Base-by-base conservation (phyloP, 37 sponge, comb jelly and placozoan genomes). In the Lycopodina hypogea region DNA sequence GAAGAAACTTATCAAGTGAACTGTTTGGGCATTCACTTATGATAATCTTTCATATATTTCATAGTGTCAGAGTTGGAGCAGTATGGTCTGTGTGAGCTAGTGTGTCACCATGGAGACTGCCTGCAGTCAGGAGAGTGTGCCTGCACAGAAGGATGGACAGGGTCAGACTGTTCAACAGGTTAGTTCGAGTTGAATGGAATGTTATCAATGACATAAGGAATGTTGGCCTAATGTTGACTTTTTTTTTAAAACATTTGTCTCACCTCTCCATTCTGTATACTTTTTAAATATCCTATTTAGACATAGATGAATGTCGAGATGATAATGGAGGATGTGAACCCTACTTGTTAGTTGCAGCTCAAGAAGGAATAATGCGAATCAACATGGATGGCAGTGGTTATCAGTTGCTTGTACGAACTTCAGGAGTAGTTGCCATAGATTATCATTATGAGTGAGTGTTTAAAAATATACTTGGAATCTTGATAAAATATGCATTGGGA, bases 241-340 rank as follows among this genome's bases (percentile, higher is more conserved):
- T 9, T 45, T 9, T 9, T 9, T 45, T 45, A n/a, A n/a, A n/a
- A n/a, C n/a, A n/a, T n/a, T n/a, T n/a, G n/a, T n/a, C n/a, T n/a
- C n/a, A n/a, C 48, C 48, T 9, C 9, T 9, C 48, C 48, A 45
- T 45, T 45, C 48, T 45, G 48, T 45, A n/a, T n/a, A n/a, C n/a
- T n/a, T n/a, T n/a, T n/a, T n/a, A n/a, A n/a, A n/a, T n/a, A n/a
- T n/a, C n/a, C n/a, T n/a, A n/a, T n/a, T n/a, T 68, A 90, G 90
- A 92, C 56, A 72, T 87, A 26, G 69, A 92, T 78, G 92, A 92
- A 69, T 92, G 92, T 83, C 84, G 52, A 6, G 14, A 14, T 22
- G 63, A 50, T 1, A 76, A 76, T 40, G 63, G 69, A 33, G 79
- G 79, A 12, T 83, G 84, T 39, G 33, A 65, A 32, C 66, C 66